Evolutionary conservation across 2,888 invertebrate genomes (phyloP), one percentile per base, ranked within the genome.

Genomic region (Geophilus truncorum): DNA sequence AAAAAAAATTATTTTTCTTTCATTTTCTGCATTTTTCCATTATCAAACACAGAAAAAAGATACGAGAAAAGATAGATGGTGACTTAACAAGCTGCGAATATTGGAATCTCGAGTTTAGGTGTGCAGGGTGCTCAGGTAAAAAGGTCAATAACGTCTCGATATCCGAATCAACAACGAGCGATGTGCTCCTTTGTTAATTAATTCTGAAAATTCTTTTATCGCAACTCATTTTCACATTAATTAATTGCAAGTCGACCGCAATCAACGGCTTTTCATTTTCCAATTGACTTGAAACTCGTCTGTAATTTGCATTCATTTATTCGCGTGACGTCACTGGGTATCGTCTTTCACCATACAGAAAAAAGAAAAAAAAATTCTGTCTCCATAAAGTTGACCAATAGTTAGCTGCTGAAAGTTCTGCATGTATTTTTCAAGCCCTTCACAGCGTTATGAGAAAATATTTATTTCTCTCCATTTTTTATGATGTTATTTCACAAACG

Each of bases 241-340:
- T 70, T 70, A 70, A 70, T 70, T 70, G 70, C 70, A 70, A 70
- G 28, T 70, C 70, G 28, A 70, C 70, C 70, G 70, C 70, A 70
- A 70, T 70, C 70, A 70, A 70, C 70, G 70, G 70, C 70, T 28
- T 70, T 70, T 70, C 70, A 70, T 70, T 70, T 70, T 23, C 70
- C 70, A 70, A 70, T 70, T 70, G 70, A 70, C 70, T 70, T 25
- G 28, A 70, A 23, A 28, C 70, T 70, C 70, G 25, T 70, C 70
- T 62, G 70, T 28, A 70, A 70, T 70, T 70, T 70, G 70, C 70
- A 70, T 70, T 70, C 70, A 70, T 70, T 70, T 70, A 70, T 70
- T 32, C 32, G 32, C 5, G 32, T 32, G 5, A 9, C 32, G 5
- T 32, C 32, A 32, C 9, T 32, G 32, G n/a, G n/a, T n/a, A n/a